Conservation (phyloP, 2,113 vertebrate genomes). For the Xerus inauris region DNA sequence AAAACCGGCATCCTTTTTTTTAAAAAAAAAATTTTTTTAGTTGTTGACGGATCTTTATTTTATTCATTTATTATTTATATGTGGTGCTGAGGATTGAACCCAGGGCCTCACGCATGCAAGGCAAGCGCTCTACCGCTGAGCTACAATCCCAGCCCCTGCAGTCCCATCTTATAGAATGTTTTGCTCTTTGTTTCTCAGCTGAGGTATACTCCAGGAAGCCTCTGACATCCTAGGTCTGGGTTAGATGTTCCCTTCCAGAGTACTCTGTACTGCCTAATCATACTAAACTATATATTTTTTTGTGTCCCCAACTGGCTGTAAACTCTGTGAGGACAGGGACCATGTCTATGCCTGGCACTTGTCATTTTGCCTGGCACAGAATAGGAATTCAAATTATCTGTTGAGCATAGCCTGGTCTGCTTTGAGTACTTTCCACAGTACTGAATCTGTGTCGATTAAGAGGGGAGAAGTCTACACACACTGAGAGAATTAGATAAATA, state of each 20-base stretch:
- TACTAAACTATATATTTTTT: not conserved
- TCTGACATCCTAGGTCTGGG: not conserved
- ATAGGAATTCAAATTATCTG: not conserved
- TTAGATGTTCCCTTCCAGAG: not conserved
- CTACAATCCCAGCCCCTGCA: too few relatives aligned
- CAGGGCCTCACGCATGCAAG: too few relatives aligned
- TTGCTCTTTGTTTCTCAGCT: not conserved
- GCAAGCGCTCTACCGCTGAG: too few relatives aligned
- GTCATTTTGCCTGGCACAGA: not conserved
- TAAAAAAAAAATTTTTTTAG: too few relatives aligned
- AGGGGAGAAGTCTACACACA: not conserved
- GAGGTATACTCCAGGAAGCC: not conserved
- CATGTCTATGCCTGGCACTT: not conserved
- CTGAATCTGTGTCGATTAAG: not conserved
- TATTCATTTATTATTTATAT: too few relatives aligned
- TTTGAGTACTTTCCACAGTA: not conserved
- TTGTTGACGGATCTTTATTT: too few relatives aligned
- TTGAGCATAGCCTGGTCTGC: not conserved
- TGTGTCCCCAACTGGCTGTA: not conserved
- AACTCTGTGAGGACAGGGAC: not conserved
- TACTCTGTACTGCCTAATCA: not conserved
- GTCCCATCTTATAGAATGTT: not conserved
- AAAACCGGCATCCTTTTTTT: too few relatives aligned
- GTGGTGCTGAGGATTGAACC: too few relatives aligned
- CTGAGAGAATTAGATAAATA: not conserved